phyloP scores from a whole-genome alignment of 2,113 vertebrate species.

The Leptocoma aspasia region DNA sequence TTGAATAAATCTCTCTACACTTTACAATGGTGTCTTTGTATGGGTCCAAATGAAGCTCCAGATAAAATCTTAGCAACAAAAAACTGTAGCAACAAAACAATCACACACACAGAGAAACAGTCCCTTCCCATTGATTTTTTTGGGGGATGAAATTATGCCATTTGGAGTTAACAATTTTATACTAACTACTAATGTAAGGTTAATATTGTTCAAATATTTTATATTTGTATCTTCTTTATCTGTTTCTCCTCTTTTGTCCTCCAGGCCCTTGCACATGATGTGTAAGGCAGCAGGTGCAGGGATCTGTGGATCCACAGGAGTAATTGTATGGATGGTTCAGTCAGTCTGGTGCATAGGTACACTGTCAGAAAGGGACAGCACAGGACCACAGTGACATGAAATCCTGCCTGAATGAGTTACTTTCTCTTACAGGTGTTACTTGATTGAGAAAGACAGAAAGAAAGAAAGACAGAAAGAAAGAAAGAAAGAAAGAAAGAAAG shows the following conservation, averaged over 20 bases:
- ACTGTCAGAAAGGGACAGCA: not conserved
- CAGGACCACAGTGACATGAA: not conserved
- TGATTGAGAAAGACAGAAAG: not conserved
- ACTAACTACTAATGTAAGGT: not conserved
- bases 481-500: no score
- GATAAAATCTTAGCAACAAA: not conserved
- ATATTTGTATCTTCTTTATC: not conserved
- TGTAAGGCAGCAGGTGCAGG: not conserved
- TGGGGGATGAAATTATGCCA: not conserved
- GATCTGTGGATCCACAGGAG: not conserved
- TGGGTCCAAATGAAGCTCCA: not conserved
- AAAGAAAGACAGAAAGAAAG: accelerated
- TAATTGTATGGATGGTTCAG: not conserved
- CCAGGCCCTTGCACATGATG: not conserved
- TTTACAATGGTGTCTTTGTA: not conserved
- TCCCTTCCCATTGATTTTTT: not conserved
- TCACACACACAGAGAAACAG: not conserved
- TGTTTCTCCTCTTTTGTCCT: not conserved
- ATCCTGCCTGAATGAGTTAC: not conserved
- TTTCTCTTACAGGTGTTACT: not conserved
- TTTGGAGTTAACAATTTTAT: not conserved
- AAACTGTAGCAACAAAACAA: not conserved
- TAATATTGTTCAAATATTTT: not conserved
- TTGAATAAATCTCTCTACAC: not conserved
- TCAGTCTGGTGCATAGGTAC: not conserved